Conservation (phyloP, 92 coral and sea anemone genomes). For the Phenganax marumi region DNA sequence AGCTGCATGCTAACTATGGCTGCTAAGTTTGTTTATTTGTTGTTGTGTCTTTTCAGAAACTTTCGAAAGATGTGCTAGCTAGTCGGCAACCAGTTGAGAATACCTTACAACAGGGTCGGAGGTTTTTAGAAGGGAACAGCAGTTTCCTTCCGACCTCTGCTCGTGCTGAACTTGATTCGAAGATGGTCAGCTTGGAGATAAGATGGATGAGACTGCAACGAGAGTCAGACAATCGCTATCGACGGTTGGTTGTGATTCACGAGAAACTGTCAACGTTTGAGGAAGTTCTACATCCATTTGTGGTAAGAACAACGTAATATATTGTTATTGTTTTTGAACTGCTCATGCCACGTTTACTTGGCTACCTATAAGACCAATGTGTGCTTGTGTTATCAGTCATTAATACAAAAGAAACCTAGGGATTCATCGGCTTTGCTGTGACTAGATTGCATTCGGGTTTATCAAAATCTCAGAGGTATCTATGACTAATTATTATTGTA, state of each 20-base stretch:
- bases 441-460: not conserved
- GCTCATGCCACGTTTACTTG: not conserved
- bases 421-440: constrained; percentile 6
- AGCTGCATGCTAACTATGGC: not conserved
- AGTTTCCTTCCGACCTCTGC: constrained; percentile 71
- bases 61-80: constrained; percentile 88
- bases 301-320: constrained; percentile 62
- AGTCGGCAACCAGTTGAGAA: constrained; percentile 95
- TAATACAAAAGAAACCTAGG: not conserved
- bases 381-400: not conserved
- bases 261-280: constrained; percentile 92
- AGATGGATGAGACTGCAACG: constrained; percentile 93
- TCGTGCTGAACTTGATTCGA: constrained; percentile 82
- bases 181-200: constrained; percentile 91
- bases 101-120: constrained; percentile 77
- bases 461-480: not conserved
- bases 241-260: constrained; percentile 91
- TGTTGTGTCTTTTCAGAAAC: constrained; percentile 57
- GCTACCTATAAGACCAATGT: not conserved
- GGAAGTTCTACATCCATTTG: constrained; percentile 88
- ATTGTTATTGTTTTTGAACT: not conserved
- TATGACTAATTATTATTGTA: too few species aligned
- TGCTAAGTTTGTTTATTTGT: not conserved
- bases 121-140: constrained; percentile 80
- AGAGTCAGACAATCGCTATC: constrained; percentile 96